phyloP scores from a whole-genome alignment of 2,797 vertebrate genomes.

The Sebastes vulpes region DNA sequence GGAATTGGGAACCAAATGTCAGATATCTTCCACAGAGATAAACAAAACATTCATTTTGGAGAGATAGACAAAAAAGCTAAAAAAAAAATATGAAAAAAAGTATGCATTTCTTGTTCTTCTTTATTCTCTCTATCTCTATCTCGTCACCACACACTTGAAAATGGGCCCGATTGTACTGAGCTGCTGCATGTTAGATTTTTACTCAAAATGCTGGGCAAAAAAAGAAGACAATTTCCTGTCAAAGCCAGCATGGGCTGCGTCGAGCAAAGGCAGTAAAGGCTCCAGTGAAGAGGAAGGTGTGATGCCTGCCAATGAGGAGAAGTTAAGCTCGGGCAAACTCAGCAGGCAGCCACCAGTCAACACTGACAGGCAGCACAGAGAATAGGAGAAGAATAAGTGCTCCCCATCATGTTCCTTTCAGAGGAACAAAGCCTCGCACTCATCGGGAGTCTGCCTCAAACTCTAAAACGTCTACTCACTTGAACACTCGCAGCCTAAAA shows the following conservation, averaged over 20 bases:
- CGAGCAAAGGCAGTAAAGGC: neutral
- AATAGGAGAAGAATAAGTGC: conserved; percentile 62
- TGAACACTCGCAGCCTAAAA: conserved; percentile 62
- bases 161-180: neutral
- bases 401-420: conserved; percentile 78
- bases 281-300: conserved; percentile 7
- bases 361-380: conserved; percentile 84
- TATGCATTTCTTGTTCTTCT: neutral
- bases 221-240: neutral
- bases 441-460: conserved; percentile 64
- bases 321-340: conserved; percentile 27
- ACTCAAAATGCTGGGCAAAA: neutral
- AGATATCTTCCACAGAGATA: too few relatives aligned
- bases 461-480: conserved; percentile 62
- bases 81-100: neutral
- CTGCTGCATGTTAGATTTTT: neutral
- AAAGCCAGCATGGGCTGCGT: neutral
- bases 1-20: too few relatives aligned
- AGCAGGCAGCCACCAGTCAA: conserved; percentile 38
- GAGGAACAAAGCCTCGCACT: conserved; percentile 73
- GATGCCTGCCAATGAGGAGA: conserved; percentile 42
- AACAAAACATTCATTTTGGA: too few relatives aligned
- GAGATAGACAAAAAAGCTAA: too few relatives aligned
- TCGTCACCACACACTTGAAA: neutral
- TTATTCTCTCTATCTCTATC: neutral